Percentiles rank a stretch among this genome's conserved stretches.
phyloP scores from a whole-genome alignment of 1,140 invertebrate genomes.

The Agrilus planipennis region DNA sequence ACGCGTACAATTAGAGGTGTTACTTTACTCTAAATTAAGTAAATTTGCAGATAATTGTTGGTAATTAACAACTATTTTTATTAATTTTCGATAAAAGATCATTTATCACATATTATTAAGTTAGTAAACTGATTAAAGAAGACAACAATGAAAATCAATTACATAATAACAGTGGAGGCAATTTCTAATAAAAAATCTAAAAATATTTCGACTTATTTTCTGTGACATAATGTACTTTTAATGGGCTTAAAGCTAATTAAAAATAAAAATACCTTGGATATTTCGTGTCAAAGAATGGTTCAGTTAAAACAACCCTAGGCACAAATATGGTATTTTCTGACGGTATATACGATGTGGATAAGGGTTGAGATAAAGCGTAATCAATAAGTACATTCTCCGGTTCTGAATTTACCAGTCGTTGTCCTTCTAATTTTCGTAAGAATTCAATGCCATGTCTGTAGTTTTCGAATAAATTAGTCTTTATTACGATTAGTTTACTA shows the following conservation, averaged over 20 bases:
- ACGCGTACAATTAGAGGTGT: no score
- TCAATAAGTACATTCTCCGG: slow-evolving; percentile 23
- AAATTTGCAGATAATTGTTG: no score
- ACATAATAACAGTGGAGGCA: not conserved
- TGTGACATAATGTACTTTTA: not conserved
- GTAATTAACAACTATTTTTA: not conserved
- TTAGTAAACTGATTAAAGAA: not conserved
- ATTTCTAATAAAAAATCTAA: not conserved
- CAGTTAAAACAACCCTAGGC: slow-evolving; percentile 31
- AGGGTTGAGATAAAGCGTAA: slow-evolving; percentile 19
- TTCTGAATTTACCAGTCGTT: slow-evolving; percentile 11
- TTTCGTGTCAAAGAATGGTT: slow-evolving; percentile 32
- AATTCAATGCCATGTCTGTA: slow-evolving; percentile 35
- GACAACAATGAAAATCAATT: not conserved
- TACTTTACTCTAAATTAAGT: no score
- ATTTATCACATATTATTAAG: not conserved
- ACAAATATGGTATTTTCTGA: slow-evolving; percentile 37
- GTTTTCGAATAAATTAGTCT: slow-evolving; percentile 40
- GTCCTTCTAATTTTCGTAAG: slow-evolving; percentile 17
- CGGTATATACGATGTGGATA: slow-evolving; percentile 31
- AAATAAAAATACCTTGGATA: slow-evolving; percentile 32
- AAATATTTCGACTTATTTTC: not conserved
- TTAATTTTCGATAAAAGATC: not conserved
- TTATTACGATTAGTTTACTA: slow-evolving; percentile 35
- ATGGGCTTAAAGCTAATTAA: not conserved